Evolutionary conservation across 2,888 invertebrate genomes (phyloP).

Genomic region (Athalia cordata): DNA sequence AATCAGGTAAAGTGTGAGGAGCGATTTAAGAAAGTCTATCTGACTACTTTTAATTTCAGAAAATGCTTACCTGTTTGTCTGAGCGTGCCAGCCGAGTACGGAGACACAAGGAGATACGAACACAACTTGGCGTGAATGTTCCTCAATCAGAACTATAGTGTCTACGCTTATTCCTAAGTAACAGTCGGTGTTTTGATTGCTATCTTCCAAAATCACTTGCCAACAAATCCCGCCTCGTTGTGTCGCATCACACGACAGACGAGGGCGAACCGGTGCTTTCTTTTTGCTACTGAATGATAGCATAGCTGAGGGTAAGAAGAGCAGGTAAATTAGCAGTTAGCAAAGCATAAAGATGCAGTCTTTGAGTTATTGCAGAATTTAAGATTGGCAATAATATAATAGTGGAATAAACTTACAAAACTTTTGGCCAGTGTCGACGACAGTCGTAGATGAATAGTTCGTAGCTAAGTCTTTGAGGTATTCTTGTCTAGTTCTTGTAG

Average conservation of each 20-base stretch:
- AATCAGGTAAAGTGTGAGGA: background rate
- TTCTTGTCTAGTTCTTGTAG: constrained; percentile 95
- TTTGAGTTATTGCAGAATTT: background rate
- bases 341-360: background rate
- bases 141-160: constrained; percentile 90
- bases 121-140: constrained; percentile 86
- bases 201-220: constrained; percentile 85
- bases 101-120: constrained; percentile 90
- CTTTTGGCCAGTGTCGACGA: constrained; percentile 89
- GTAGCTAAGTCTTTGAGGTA: constrained; percentile 94
- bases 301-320: constrained; percentile 77
- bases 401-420: constrained; percentile 81
- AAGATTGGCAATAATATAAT: background rate
- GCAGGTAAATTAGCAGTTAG: background rate
- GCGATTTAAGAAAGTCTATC: background rate
- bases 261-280: constrained; percentile 84
- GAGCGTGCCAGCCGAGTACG: constrained; percentile 84
- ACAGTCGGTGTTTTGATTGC: constrained; percentile 83
- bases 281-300: constrained; percentile 86
- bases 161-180: constrained; percentile 92
- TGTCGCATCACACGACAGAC: constrained; percentile 83
- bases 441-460: constrained; percentile 87
- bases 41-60: background rate
- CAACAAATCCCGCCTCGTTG: constrained; percentile 88
- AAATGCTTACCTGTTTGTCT: constrained; percentile 75